A percentile compares a stretch with the other conserved stretches of the same genome.
phyloP scores from a whole-genome alignment of 2,888 invertebrate species.

The Nycteola revayana region DNA sequence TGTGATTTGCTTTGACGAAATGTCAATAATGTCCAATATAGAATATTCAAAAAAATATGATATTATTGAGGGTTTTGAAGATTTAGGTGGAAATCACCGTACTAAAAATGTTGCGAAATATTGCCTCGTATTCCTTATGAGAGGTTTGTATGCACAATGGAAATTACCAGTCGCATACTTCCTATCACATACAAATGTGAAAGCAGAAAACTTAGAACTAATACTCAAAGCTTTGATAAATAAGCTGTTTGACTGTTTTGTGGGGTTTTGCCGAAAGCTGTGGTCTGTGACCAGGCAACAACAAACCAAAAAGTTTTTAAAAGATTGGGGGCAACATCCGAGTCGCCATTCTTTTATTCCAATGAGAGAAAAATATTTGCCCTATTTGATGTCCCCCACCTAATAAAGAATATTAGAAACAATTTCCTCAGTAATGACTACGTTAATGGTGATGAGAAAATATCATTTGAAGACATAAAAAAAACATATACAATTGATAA shows the following conservation, averaged over 20 bases:
- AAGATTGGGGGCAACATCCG: slow-evolving; percentile 1
- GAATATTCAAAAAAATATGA: slow-evolving; percentile 22
- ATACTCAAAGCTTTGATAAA: slow-evolving; percentile 5
- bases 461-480: slow-evolving; percentile 1
- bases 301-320: slow-evolving; percentile 14
- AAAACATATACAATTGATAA: slow-evolving; percentile 1
- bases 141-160: slow-evolving; percentile 13
- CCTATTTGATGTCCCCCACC: slow-evolving; percentile 9
- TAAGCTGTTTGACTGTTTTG: slow-evolving; percentile 15
- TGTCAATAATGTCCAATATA: slow-evolving; percentile 18
- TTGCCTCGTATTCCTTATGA: slow-evolving; percentile 15
- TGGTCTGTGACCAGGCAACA: slow-evolving; percentile 18
- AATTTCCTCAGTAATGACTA: slow-evolving; percentile 14
- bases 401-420: slow-evolving; percentile 20
- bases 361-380: neutral
- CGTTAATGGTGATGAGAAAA: slow-evolving; percentile 2
- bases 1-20: slow-evolving; percentile 22
- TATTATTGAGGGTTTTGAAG: slow-evolving; percentile 23
- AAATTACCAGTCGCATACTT: slow-evolving; percentile 19
- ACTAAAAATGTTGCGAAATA: slow-evolving; percentile 12
- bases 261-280: slow-evolving; percentile 18
- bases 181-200: slow-evolving; percentile 7
- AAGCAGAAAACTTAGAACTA: slow-evolving; percentile 4
- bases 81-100: slow-evolving; percentile 14
- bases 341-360: slow-evolving; percentile 1